Base-by-base conservation (phyloP, 2,113 vertebrate species). In the Ammospiza caudacuta region DNA sequence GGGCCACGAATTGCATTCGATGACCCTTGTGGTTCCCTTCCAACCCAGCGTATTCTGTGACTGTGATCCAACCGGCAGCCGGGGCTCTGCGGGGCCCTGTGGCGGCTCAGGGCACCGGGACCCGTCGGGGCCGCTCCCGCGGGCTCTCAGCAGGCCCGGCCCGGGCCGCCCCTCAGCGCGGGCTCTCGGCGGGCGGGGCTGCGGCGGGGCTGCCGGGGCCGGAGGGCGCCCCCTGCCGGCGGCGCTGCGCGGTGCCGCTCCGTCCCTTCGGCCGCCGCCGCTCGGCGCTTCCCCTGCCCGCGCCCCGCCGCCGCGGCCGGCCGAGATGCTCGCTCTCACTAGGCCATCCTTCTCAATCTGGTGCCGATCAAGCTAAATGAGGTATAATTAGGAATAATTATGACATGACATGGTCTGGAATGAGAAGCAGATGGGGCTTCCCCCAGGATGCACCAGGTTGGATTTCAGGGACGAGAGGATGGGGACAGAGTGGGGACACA, bases 401-500 rank as follows among this genome's bases (percentile, higher is more conserved):
- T 96, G 95, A 97, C 94, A 95, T 94, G 95, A 96, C 94, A 87
- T 73, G 91, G 92, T 88, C 93, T 88, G 87, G 92, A 97, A 96
- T 85, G 81, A 97, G 89, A 90, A 97, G 87, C 97, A 98, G 96
- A 97, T 97, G 97, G 97, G 97, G 55, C 87, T 96, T 96, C 75
- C 93, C 92, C 23, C 57, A 94, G 91, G 91, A 96, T 52, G 57
- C 84, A 80, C 33, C 89, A 82, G 89, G 87, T 89, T 92, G 86
- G 74, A 91, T 97, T 97, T 93, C 90, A 91, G 86, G 66, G 67
- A 87, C 20, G 63, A 80, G 46, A 62, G 63, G 64, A 91, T 1
- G 2, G 95, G 75, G 68, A 64, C 76, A 69, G 64, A 75, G 74
- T 4, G 6, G 83, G 76, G 69, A 87, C 31, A 9, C 2, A 39